A percentile compares a stretch with the other conserved stretches of the same genome.
Conservation (phyloP, 2,888 invertebrate genomes). For the Nycteola revayana region DNA sequence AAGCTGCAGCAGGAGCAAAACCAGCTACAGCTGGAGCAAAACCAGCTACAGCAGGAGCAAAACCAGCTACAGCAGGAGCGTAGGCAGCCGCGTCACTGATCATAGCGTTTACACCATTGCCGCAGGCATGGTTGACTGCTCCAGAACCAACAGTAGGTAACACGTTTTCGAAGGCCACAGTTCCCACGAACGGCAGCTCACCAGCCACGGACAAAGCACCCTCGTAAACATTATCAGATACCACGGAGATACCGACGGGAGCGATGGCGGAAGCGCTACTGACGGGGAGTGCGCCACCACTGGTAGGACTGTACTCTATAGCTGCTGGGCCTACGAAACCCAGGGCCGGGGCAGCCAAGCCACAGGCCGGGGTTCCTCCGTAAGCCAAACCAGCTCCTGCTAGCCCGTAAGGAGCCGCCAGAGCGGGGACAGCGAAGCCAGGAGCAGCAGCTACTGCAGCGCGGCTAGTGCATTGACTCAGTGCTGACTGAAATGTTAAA, state of each 20-base stretch:
- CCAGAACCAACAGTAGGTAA: too few species aligned
- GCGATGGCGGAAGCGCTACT: too few species aligned
- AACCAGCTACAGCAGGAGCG: too few species aligned
- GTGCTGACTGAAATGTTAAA: constrained; percentile 9
- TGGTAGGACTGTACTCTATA: background rate
- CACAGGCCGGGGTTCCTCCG: too few species aligned
- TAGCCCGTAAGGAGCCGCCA: background rate
- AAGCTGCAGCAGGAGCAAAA: too few species aligned
- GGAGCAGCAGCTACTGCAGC: constrained; percentile 5
- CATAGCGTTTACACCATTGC: too few species aligned
- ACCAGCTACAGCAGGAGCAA: background rate
- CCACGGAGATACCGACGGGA: too few species aligned
- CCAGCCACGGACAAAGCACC: background rate
- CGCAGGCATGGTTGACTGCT: too few species aligned
- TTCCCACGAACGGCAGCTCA: constrained; percentile 8
- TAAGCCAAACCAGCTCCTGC: background rate
- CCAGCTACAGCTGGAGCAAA: constrained; percentile 1
- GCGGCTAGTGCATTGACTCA: constrained; percentile 16
- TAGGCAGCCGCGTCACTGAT: background rate
- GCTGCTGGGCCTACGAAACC: too few species aligned
- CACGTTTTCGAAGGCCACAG: too few species aligned
- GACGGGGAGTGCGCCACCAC: background rate
- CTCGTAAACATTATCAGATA: constrained; percentile 13
- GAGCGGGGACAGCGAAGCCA: background rate
- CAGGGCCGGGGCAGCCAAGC: too few species aligned